Conservation (phyloP, 2,113 vertebrate genomes). For the Catharus fuscescens region DNA sequence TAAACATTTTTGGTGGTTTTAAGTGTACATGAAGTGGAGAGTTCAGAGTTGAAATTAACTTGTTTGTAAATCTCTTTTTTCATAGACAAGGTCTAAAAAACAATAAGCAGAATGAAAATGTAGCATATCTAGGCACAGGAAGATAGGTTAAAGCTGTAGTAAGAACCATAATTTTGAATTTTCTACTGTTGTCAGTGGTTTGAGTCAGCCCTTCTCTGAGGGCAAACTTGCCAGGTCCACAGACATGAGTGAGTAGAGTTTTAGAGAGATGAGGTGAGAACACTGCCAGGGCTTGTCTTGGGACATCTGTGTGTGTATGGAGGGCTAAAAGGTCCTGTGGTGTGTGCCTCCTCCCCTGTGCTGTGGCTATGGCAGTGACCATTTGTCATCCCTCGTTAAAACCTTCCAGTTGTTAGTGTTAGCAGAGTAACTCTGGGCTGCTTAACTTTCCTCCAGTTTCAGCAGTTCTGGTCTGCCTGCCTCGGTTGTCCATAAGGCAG, state of each 20-base stretch:
- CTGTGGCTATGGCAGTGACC: background rate
- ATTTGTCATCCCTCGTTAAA: background rate
- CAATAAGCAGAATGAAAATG: background rate
- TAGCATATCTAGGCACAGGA: background rate
- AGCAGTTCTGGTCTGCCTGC: background rate
- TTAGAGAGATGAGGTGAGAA: background rate
- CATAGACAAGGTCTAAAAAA: background rate
- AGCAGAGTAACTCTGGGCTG: background rate
- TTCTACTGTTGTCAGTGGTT: background rate
- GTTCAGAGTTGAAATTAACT: background rate
- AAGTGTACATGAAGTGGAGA: background rate
- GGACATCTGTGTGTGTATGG: background rate
- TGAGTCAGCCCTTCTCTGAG: background rate
- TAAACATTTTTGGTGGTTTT: background rate
- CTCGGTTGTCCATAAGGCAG: background rate
- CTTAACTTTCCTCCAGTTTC: background rate
- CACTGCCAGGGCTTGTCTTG: background rate
- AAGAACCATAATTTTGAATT: background rate
- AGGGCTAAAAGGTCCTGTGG: background rate
- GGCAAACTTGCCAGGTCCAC: background rate
- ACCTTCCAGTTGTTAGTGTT: background rate
- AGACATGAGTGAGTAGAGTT: background rate
- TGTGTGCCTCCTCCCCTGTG: fast-evolving
- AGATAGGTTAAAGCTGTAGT: background rate
- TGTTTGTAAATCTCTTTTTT: background rate